Base-by-base conservation (phyloP, 2,888 invertebrate species). In the Lymantria dispar region DNA sequence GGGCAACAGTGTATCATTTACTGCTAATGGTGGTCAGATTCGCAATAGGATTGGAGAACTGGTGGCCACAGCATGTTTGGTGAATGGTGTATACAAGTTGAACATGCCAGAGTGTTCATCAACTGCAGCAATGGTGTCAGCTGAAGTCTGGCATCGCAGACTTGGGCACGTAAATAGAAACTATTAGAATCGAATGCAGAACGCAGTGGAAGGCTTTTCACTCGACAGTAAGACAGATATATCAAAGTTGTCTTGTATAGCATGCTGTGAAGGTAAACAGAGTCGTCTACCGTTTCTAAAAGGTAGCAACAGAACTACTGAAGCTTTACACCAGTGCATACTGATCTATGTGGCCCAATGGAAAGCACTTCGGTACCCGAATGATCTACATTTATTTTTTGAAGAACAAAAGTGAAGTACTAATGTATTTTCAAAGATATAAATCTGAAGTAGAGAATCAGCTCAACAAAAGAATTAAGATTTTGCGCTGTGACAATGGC, bases 201-300 rank as follows among this genome's bases (percentile, higher is more conserved):
- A 33, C 9, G 33, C 33, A 8, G 33, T 33, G 7, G 33, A 33
- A 8, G 33, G 33, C 9, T 33, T 33, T 8, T 33, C 33, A 7
- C 7, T 33, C 9, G 33, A 33, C 7, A n/a, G n/a, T n/a, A n/a
- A n/a, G n/a, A n/a, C n/a, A n/a, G n/a, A n/a, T n/a, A n/a, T n/a
- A n/a, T 8, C 37, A 37, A 8, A 37, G n/a, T 11, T 8, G 8
- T 10, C 37, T n/a, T 56, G 58, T 42, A 43, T 43, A 8, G 30
- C 54, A 8, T 66, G 66, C 37, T 58, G 64, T 45, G 60, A 62
- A 33, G 64, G 64, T 0, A 69, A 69, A 29, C 68, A 64, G 38
- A 48, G 48, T 9, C 45, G 57, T 13, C 39, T 58, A 44, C 60
- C 64, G 10, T 67, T 65, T 51, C 45, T 49, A 14, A 42, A 48